A percentile compares a stretch with the other conserved stretches of the same genome.
These are phyloP conservation scores for Hydrophis major DNA, from an alignment of 2,797 vertebrate species.

Conservation along the genomic window DNA sequence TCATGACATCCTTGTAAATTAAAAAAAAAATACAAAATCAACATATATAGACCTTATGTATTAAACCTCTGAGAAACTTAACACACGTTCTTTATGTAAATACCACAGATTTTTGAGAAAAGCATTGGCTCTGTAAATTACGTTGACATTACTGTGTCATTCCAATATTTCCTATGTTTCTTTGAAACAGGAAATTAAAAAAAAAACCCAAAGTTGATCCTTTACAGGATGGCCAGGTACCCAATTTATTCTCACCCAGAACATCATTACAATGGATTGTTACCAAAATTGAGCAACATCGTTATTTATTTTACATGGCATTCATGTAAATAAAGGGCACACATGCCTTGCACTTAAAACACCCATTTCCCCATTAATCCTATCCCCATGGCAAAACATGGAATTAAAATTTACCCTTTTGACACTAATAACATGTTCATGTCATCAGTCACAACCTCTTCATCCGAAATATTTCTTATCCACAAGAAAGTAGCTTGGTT, in stretches of 20 bases:
- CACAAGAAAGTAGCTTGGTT: not conserved
- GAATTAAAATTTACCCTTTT: not conserved
- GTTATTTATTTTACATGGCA: not conserved
- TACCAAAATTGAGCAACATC: not conserved
- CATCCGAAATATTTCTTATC: not conserved
- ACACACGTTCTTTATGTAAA: not conserved
- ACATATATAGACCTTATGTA: not conserved
- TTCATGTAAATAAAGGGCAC: not conserved
- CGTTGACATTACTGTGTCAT: not conserved
- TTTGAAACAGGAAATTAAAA: not conserved
- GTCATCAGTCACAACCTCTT: not conserved
- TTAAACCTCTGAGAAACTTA: not conserved
- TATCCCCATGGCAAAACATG: not conserved
- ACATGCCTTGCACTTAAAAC: not conserved
- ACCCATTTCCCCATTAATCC: not conserved
- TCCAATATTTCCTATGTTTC: not conserved
- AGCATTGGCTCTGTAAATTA: not conserved
- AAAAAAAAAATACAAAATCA: not conserved
- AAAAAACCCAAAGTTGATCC: not conserved
- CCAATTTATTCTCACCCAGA: not conserved
- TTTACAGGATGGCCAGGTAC: not conserved
- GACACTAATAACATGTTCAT: not conserved
- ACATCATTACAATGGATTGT: not conserved
- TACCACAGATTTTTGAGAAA: not conserved
- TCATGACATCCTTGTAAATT: not conserved